These are phyloP conservation scores for Apteryx mantelli DNA, from an alignment of 2,113 vertebrate species.

Conservation along the genomic window DNA sequence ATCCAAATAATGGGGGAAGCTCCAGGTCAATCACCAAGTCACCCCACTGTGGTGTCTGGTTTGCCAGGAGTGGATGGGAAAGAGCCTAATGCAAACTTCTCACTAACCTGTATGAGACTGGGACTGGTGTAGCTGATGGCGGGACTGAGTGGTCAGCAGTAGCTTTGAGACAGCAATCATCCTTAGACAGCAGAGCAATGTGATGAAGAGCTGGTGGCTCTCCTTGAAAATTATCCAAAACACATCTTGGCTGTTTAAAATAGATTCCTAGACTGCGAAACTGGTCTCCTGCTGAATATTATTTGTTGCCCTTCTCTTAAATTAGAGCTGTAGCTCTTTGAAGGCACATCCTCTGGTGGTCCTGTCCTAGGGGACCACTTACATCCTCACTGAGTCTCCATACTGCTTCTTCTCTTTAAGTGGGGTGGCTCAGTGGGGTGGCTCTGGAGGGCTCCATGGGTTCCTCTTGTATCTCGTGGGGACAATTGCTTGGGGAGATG, in stretches of 20 bases:
- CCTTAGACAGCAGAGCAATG: conserved; percentile 2
- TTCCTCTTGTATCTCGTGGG: not conserved
- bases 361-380: not conserved
- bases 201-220: conserved; percentile 5
- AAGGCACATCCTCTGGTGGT: not conserved
- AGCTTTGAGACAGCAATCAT: conserved; percentile 3
- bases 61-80: not conserved
- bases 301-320: not conserved
- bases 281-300: not conserved
- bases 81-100: not conserved
- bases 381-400: not conserved
- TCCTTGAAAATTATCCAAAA: not conserved
- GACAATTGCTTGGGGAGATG: accelerated
- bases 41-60: not conserved
- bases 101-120: accelerated
- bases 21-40: not conserved
- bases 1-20: not conserved
- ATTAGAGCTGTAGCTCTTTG: not conserved
- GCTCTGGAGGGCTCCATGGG: not conserved
- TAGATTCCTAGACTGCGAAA: not conserved
- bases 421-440: not conserved
- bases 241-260: not conserved
- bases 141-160: not conserved
- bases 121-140: not conserved
- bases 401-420: not conserved